phyloP scores from a whole-genome alignment of 2,797 vertebrate species.

The Parauchenoglanis punctatus region DNA sequence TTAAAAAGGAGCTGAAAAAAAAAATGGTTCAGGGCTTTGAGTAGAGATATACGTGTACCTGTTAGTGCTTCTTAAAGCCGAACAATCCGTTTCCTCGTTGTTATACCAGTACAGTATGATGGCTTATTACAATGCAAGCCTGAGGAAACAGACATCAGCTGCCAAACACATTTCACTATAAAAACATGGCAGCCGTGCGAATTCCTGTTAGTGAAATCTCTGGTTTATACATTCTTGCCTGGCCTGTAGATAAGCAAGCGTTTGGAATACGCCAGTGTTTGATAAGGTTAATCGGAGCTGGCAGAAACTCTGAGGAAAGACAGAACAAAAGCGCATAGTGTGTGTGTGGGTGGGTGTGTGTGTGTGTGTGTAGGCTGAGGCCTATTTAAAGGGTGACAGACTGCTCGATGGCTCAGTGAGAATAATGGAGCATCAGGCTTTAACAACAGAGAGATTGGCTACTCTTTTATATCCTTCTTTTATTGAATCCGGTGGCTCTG shows the following conservation, averaged over 20 bases:
- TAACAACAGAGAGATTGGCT: constrained; percentile 47
- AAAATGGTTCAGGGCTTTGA: constrained; percentile 40
- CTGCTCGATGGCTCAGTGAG: constrained; percentile 51
- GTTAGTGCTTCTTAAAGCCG: constrained; percentile 12
- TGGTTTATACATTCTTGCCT: constrained; percentile 27
- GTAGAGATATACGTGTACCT: constrained; percentile 20
- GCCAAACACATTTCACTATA: constrained; percentile 6
- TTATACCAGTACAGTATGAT: background rate
- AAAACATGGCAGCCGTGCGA: background rate
- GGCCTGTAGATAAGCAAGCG: constrained; percentile 28
- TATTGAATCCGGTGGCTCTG: constrained; percentile 34
- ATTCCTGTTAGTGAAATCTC: constrained; percentile 16
- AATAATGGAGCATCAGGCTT: constrained; percentile 54
- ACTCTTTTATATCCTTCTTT: constrained; percentile 44
- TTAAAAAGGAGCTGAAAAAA: background rate
- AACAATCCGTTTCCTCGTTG: background rate
- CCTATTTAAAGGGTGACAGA: constrained; percentile 54
- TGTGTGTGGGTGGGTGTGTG: background rate
- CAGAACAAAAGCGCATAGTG: constrained; percentile 36
- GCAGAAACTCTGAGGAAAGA: constrained; percentile 21
- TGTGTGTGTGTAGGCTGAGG: constrained; percentile 36
- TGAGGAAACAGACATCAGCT: constrained; percentile 20
- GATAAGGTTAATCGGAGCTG: constrained; percentile 41
- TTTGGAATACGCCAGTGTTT: constrained; percentile 22
- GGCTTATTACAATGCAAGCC: constrained; percentile 8